Conservation (phyloP, 2,113 vertebrate genomes). For the Arothron firmamentum region DNA sequence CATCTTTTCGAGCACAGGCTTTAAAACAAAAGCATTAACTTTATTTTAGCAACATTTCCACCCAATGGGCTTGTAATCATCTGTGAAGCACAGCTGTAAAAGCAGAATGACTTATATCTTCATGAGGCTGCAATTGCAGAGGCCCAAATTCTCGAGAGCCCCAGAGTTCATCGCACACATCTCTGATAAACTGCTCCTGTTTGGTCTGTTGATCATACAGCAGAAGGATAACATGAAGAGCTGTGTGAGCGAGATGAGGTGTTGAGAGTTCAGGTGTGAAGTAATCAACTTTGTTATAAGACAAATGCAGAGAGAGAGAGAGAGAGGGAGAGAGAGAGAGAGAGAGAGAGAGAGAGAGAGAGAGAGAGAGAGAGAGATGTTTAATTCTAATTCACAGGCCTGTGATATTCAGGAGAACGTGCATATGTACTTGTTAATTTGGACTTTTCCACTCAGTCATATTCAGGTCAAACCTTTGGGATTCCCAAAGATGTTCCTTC, state of each 20-base stretch:
- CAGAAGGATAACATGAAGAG: too few relatives aligned
- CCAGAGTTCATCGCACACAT: too few relatives aligned
- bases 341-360: not conserved
- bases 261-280: constrained; percentile 53
- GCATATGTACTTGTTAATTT: too few relatives aligned
- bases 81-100: constrained; percentile 55
- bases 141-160: too few relatives aligned
- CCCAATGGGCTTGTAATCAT: constrained; percentile 44
- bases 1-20: constrained; percentile 13
- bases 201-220: too few relatives aligned
- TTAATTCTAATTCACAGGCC: too few relatives aligned
- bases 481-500: not conserved
- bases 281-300: constrained; percentile 21
- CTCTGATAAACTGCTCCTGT: too few relatives aligned
- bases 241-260: constrained; percentile 16
- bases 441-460: too few relatives aligned
- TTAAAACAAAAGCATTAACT: constrained; percentile 35
- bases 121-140: not conserved
- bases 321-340: not conserved
- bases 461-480: too few relatives aligned
- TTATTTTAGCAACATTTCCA: constrained; percentile 37
- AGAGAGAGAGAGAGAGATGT: not conserved
- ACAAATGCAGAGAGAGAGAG: constrained; percentile 10
- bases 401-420: too few relatives aligned
- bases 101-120: constrained; percentile 24